phyloP scores from a whole-genome alignment of 2,888 invertebrate genomes.

The Calliopum simillimum region DNA sequence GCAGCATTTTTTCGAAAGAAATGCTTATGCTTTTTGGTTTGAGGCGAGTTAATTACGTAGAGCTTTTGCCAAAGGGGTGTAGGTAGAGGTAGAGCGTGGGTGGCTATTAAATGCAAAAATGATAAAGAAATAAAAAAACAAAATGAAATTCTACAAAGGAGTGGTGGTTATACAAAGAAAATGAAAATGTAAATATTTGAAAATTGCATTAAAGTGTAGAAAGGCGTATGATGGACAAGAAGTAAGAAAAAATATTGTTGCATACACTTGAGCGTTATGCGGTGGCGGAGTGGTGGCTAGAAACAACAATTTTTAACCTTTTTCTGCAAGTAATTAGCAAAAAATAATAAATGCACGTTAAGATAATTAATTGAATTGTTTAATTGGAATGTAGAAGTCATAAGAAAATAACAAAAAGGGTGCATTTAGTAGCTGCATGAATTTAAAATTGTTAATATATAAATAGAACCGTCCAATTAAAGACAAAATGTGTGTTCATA shows the following conservation, averaged over 20 bases:
- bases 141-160: neutral
- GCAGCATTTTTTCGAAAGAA: constrained; percentile 42
- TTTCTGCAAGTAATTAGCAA: constrained; percentile 19
- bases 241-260: neutral
- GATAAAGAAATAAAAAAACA: neutral
- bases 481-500: no score
- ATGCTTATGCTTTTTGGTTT: neutral
- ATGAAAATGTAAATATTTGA: constrained; percentile 23
- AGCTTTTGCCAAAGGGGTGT: neutral
- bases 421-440: no score
- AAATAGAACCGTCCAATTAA: no score
- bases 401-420: no score
- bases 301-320: neutral
- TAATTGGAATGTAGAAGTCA: no score
- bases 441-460: no score
- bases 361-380: no score
- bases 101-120: neutral
- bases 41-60: constrained; percentile 32
- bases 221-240: neutral
- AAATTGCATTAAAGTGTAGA: constrained; percentile 18
- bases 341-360: constrained; percentile 11
- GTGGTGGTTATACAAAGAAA: constrained; percentile 2
- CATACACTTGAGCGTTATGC: neutral
- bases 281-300: neutral
- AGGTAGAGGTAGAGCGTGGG: neutral